phyloP scores from a whole-genome alignment of 2,888 invertebrate species.

The Tachina lurida region DNA sequence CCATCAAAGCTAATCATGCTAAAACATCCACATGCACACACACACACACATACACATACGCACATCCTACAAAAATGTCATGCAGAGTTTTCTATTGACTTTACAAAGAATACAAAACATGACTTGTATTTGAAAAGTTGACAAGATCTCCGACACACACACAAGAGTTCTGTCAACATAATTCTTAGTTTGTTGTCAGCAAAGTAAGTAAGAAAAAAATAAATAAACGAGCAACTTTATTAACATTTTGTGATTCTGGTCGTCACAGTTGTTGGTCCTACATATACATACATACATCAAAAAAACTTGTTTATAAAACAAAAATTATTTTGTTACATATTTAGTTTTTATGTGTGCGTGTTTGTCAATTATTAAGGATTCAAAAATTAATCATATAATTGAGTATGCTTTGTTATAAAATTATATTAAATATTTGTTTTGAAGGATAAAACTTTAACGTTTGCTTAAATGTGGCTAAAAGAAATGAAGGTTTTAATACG shows the following conservation, averaged over 20 bases:
- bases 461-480: too few relatives aligned
- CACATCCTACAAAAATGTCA: not conserved
- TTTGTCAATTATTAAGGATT: not conserved
- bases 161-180: constrained; percentile 26
- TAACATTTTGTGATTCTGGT: constrained; percentile 7
- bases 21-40: not conserved
- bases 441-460: too few relatives aligned
- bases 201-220: not conserved
- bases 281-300: not conserved
- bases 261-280: not conserved
- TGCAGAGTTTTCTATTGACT: constrained; percentile 33
- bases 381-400: not conserved
- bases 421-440: too few relatives aligned
- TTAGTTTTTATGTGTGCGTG: not conserved
- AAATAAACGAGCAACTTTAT: not conserved
- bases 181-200: constrained; percentile 20
- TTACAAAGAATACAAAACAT: constrained; percentile 27
- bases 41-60: not conserved
- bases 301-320: not conserved
- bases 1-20: constrained; percentile 41
- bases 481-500: too few relatives aligned
- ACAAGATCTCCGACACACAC: constrained; percentile 26
- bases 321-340: not conserved
- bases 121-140: constrained; percentile 36
- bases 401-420: not conserved